Evolutionary conservation across 2,797 vertebrate genomes (phyloP).

Genomic region (Tauraco hartlaubi): DNA sequence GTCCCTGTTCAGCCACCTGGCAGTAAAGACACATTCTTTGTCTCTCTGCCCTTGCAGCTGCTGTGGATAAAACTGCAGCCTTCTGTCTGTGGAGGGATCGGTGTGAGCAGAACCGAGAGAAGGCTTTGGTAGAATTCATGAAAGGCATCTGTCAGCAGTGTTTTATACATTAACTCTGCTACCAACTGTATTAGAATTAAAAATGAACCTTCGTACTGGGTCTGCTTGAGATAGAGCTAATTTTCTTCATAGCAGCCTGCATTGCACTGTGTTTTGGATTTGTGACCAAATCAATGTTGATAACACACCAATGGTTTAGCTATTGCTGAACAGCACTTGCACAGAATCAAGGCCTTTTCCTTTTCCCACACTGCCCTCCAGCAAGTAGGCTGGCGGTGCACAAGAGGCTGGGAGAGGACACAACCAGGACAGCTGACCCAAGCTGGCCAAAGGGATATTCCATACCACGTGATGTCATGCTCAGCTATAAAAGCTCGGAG

Average conservation of each 20-base stretch:
- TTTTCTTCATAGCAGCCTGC: neutral
- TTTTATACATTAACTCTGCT: neutral
- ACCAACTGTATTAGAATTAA: neutral
- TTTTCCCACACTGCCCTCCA: neutral
- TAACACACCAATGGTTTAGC: neutral
- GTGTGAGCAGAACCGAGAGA: neutral
- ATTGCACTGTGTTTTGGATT: neutral
- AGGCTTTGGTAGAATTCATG: neutral
- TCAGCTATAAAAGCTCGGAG: neutral
- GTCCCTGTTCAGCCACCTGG: neutral
- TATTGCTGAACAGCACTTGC: neutral
- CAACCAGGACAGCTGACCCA: neutral
- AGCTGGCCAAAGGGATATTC: neutral
- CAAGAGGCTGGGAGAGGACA: neutral
- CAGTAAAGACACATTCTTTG: neutral
- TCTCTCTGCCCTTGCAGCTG: neutral
- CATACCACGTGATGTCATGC: neutral
- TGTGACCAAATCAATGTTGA: neutral
- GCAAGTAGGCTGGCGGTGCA: accelerated
- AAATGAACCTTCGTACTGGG: neutral
- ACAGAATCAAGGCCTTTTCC: neutral
- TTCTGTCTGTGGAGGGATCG: neutral
- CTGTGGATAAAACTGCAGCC: neutral
- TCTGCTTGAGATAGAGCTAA: neutral
- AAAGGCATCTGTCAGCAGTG: neutral